phyloP scores from a whole-genome alignment of 2,797 vertebrate genomes.

The Balearica regulorum region DNA sequence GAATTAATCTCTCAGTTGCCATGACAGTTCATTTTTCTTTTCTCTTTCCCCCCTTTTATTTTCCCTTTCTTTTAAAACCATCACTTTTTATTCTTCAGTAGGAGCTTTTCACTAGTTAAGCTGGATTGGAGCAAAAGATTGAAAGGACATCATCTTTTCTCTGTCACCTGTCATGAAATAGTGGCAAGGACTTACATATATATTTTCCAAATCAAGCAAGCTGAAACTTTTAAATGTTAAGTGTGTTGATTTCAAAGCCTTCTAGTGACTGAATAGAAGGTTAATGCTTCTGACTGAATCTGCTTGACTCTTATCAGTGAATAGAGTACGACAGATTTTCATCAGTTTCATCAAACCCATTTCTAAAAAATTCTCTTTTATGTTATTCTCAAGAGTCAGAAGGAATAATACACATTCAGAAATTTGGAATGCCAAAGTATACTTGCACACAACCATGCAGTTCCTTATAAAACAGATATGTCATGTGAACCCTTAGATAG shows the following conservation, averaged over 20 bases:
- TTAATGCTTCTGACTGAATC: neutral
- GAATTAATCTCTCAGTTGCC: neutral
- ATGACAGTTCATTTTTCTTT: neutral
- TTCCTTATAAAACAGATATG: neutral
- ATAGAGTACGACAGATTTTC: neutral
- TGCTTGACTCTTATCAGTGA: neutral
- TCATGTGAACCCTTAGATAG: neutral
- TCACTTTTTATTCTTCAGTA: neutral
- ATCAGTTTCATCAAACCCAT: neutral
- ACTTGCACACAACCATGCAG: neutral
- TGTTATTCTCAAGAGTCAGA: neutral
- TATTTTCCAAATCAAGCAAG: neutral
- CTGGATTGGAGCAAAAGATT: neutral
- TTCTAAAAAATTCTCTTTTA: neutral
- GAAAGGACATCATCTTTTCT: neutral
- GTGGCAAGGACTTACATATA: neutral
- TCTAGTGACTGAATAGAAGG: neutral
- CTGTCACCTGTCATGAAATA: neutral
- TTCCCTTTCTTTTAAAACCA: neutral
- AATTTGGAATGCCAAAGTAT: neutral
- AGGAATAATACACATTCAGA: neutral
- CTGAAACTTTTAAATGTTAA: neutral
- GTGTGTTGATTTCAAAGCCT: neutral
- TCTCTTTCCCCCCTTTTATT: neutral
- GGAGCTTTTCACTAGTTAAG: neutral